Evolutionary conservation across 2,113 vertebrate species (phyloP), one percentile per base, ranked within the genome.

Genomic region (Lucifuga dentata): DNA sequence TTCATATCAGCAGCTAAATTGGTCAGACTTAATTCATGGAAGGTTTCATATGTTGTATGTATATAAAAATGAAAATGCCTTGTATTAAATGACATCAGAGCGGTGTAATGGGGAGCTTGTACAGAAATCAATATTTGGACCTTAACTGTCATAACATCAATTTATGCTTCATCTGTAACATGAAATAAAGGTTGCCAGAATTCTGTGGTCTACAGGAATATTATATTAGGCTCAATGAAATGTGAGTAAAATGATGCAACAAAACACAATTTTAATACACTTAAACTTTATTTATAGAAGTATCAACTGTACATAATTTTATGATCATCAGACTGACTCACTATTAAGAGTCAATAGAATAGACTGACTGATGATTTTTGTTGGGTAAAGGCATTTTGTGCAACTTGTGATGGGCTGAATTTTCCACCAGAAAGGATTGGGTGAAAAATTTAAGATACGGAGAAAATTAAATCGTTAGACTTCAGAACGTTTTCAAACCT

Each of bases 231-330:
- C n/a, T n/a, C n/a, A 29, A 29, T 29, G 26, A 29, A 29, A 29
- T 29, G 7, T 29, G 26, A 5, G 19, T 35, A 68, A 1, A 62
- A 51, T 8, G 1, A 73, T 56, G 5, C 1, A n/a, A 74, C 1
- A 1, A 23, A 78, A 56, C 12, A 10, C 2, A 1, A 20, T 26
- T 80, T 79, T 58, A 68, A 73, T 82, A 76, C 63, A 83, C 56
- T 66, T 82, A 67, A 1, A 72, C 72, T 88, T 87, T 87, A 88
- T 87, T 87, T 81, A 78, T 85, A 74, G 77, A 85, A 83, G 72
- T 86, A 81, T 45, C 76, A 83, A 83, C 81, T 87, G 79, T 86
- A 88, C 88, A 91, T 60, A 75, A 76, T 75, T 70, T 74, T 73
- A 73, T 75, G 76, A 79, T 86, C 62, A 69, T 71, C 49, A 63